phyloP scores from a whole-genome alignment of 2,113 vertebrate species.

The Neodontobutis hainanensis region DNA sequence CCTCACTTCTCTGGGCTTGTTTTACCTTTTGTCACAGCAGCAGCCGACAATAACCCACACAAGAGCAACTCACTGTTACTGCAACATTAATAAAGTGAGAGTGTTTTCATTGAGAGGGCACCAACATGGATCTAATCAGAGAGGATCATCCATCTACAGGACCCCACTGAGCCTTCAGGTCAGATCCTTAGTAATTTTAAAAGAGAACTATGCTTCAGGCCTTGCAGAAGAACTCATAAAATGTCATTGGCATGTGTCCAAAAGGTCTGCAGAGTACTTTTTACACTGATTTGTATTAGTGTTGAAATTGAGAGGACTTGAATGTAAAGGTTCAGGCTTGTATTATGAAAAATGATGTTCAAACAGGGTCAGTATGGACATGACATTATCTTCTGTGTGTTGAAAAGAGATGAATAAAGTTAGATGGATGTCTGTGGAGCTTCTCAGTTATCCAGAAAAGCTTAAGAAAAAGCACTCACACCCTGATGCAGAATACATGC shows the following conservation, averaged over 20 bases:
- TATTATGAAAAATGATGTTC: no score
- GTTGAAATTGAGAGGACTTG: no score
- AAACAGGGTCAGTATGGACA: no score
- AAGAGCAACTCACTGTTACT: neutral
- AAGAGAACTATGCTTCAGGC: neutral
- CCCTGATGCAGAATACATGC: no score
- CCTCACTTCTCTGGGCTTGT: slow-evolving; percentile 7
- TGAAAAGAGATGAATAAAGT: no score
- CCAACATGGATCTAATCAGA: slow-evolving; percentile 32
- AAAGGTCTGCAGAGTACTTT: no score
- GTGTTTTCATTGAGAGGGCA: neutral
- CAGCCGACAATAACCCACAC: neutral
- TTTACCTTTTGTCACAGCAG: slow-evolving; percentile 2
- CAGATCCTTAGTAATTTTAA: slow-evolving; percentile 4
- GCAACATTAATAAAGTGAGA: neutral
- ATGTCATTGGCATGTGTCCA: neutral
- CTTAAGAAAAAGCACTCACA: no score
- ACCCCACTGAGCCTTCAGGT: slow-evolving; percentile 22
- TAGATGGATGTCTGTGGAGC: no score
- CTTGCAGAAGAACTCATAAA: neutral
- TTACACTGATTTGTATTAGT: no score
- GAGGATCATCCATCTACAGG: slow-evolving; percentile 4
- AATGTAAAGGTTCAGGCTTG: no score
- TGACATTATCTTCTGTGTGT: no score
- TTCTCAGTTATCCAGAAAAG: no score